A percentile compares a stretch with the other conserved stretches of the same genome.
Conservation (phyloP, 2,888 invertebrate species). For the Eupithecia centaureata region DNA sequence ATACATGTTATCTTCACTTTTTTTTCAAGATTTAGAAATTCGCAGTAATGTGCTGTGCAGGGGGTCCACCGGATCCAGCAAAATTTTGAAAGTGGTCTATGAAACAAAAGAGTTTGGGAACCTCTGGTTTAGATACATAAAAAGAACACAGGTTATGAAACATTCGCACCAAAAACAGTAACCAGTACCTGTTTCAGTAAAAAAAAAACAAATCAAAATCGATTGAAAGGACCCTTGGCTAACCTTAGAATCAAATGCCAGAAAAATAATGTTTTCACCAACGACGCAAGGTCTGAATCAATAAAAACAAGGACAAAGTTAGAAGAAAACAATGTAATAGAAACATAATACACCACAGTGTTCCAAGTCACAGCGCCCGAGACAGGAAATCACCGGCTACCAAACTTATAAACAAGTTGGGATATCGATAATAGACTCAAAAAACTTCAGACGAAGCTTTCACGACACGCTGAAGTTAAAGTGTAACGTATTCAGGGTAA, state of each 20-base stretch:
- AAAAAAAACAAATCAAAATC: no score
- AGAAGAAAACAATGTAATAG: slow-evolving; percentile 19
- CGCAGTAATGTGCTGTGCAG: no score
- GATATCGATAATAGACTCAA: slow-evolving; percentile 32
- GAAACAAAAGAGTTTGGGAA: no score
- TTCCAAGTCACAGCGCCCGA: slow-evolving; percentile 6
- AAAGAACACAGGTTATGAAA: not conserved
- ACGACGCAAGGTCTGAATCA: slow-evolving; percentile 2
- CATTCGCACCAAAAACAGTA: not conserved
- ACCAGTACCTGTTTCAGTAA: not conserved
- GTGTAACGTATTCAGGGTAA: slow-evolving; percentile 1
- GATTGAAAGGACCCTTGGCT: not conserved
- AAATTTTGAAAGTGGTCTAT: no score
- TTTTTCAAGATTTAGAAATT: no score
- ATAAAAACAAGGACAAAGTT: slow-evolving; percentile 11
- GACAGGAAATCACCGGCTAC: slow-evolving; percentile 19
- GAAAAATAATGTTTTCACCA: slow-evolving; percentile 1
- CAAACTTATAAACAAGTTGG: slow-evolving; percentile 28
- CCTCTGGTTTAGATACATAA: no score
- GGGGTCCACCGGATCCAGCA: no score
- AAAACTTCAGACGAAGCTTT: slow-evolving; percentile 27
- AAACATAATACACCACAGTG: slow-evolving; percentile 17
- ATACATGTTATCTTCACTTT: no score
- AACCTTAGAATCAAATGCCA: not conserved
- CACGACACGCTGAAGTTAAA: slow-evolving; percentile 18